Evolutionary conservation across 23 tunicate species (phyloP), one percentile per base, ranked within the genome.

Genomic region (Corella eumyota): DNA sequence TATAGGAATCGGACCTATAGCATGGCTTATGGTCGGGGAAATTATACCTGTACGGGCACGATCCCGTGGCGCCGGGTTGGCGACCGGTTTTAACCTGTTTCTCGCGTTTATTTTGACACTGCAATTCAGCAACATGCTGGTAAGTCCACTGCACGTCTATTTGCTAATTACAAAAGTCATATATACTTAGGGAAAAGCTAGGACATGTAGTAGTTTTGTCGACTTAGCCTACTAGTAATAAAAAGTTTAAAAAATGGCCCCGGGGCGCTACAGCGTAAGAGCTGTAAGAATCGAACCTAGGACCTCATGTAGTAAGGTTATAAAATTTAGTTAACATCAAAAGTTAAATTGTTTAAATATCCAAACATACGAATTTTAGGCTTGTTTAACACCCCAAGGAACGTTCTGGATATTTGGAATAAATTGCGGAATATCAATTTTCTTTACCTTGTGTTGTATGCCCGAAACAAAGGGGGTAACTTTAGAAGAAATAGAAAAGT

Each of bases 401-500:
- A 75, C 94, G 26, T 84, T 74, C 45, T 75, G 83, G 83, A 54
- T 84, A 6, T 84, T 84, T 47, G 76, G 72, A 2, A 83, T 54
- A 25, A 75, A 77, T 40, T 67, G 81, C 57, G 58, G 60, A 5
- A 17, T 84, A 28, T 80, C 84, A 1, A 38, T 84, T 17, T 56
- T 75, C 33, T 84, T 77, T 44, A 47, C 55, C 25, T 63, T 60
- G 2, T 25, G 69, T 0, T 49, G 68, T 2, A 50, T 84, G 53
- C 94, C 94, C 1, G 94, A 84, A 47, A 84, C 94, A 5, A 84
- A 84, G 45, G 94, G 94, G 47, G 69, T 64, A 54, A 67, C 77
- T 4, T 46, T 84, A 50, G 94, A 84, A 45, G 82, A 84, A 64
- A 84, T 84, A 17, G 68, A 71, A 54, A 60, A 60, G 33, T 70